A percentile compares a stretch with the other conserved stretches of the same genome.
Conservation (phyloP, 2,113 vertebrate species). For the Colius striatus region DNA sequence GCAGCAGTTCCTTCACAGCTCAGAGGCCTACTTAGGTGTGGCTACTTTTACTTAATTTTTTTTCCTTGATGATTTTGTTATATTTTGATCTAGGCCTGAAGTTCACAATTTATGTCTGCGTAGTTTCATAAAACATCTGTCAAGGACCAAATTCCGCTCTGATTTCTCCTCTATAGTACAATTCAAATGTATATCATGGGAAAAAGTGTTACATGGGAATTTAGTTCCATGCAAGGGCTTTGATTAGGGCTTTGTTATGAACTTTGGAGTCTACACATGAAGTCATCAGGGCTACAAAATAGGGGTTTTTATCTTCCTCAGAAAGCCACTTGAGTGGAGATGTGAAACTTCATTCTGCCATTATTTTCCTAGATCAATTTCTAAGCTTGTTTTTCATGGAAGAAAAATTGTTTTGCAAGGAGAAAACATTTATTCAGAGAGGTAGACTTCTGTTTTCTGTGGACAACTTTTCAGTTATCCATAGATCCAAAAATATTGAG, state of each 20-base stretch:
- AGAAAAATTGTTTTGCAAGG: constrained; percentile 22
- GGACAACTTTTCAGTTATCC: neutral
- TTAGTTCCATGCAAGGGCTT: neutral
- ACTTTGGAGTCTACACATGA: neutral
- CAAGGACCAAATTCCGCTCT: neutral
- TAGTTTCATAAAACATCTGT: neutral
- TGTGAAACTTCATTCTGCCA: neutral
- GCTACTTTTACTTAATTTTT: neutral
- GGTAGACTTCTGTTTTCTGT: neutral
- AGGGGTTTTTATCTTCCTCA: neutral
- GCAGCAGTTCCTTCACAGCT: neutral
- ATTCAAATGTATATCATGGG: neutral
- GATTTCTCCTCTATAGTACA: neutral
- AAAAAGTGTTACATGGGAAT: neutral
- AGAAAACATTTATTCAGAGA: neutral
- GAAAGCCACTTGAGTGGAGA: neutral
- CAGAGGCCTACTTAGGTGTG: neutral
- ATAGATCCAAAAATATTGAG: neutral
- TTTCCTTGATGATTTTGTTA: neutral
- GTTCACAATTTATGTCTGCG: neutral
- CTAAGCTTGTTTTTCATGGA: neutral
- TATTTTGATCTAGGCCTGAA: neutral
- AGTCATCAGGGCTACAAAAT: neutral
- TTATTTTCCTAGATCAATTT: neutral
- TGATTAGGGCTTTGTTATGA: neutral